Evolutionary conservation across 2,797 vertebrate genomes (phyloP), one percentile per base, ranked within the genome.

Genomic region (Sebastes diaconus): DNA sequence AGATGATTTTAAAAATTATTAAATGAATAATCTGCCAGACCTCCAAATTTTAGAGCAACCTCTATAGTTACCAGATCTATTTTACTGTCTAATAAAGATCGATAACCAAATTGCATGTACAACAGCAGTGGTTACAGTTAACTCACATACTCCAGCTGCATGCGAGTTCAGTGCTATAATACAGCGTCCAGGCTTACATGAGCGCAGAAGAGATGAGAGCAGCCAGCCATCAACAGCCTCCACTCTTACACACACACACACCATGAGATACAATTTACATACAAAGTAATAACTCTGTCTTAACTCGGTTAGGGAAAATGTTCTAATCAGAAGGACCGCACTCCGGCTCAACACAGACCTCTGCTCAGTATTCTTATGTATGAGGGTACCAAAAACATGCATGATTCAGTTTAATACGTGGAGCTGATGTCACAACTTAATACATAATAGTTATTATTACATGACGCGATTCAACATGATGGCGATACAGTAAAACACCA

Each of bases 161-260:
- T n/a, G 50, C 6, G 8, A 52, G 18, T 52, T 6, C 52, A 32
- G 68, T 59, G 39, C 64, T 76, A 25, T 80, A 75, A 78, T 68
- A 68, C 50, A 63, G n/a, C 29, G 64, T 79, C 54, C 59, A 76
- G 30, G 61, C 68, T 59, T 30, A 58, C 52, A 52, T 52, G 50
- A 52, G 50, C 20, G 50, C 50, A 73, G 30, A 34, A 34, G 42
- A 65, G 63, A 71, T 74, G 66, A 74, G 29, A 73, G 77, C 81
- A 66, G 66, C 25, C 70, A 68, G 55, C 59, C 76, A 60, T 67
- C 60, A 74, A 55, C 66, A 60, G 42, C 42, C 42, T 46, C 14
- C 42, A 54, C 25, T 3, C 58, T 29, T 52, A 70, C 60, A 60
- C 55, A 74, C 58, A 34, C 42, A 42, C 42, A 22, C 34, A 46